A percentile compares a stretch with the other conserved stretches of the same genome.
Evolutionary conservation across 2,113 vertebrate species (phyloP).

Genomic region (Stictonetta naevosa): DNA sequence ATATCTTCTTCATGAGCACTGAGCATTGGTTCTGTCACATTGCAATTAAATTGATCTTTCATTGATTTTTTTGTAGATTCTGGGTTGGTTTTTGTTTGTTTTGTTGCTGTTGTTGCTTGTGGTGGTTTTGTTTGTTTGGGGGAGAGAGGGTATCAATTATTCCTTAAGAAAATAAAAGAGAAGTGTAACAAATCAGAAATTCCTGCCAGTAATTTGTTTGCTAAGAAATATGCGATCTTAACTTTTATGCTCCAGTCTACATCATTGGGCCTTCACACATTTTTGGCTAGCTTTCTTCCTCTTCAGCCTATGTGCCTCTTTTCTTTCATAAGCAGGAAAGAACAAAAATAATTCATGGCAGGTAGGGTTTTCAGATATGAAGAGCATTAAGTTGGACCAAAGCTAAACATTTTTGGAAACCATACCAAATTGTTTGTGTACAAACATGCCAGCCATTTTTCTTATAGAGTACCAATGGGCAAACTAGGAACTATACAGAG

Average conservation of each 20-base stretch:
- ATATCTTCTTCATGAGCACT: background rate
- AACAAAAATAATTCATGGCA: slow-evolving; percentile 6
- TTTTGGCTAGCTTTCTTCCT: background rate
- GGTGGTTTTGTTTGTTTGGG: background rate
- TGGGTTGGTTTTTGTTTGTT: background rate
- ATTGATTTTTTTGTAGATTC: background rate
- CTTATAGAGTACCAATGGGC: background rate
- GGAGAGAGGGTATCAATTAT: background rate
- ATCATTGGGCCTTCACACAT: background rate
- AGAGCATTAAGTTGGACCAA: background rate
- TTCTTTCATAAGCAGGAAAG: background rate
- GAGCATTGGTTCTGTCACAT: background rate
- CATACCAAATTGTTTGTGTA: background rate
- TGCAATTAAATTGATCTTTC: background rate
- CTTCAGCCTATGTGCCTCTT: background rate
- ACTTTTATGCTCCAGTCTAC: background rate
- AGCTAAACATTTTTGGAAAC: background rate
- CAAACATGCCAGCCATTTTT: background rate
- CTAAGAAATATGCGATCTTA: background rate
- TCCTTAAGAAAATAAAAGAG: background rate
- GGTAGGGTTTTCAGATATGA: background rate
- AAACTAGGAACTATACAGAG: background rate
- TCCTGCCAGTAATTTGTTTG: background rate
- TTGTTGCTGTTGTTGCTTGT: too few relatives aligned
- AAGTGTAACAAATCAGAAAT: background rate